Conservation (phyloP, 2,888 invertebrate genomes). For the Graphium colonna region DNA sequence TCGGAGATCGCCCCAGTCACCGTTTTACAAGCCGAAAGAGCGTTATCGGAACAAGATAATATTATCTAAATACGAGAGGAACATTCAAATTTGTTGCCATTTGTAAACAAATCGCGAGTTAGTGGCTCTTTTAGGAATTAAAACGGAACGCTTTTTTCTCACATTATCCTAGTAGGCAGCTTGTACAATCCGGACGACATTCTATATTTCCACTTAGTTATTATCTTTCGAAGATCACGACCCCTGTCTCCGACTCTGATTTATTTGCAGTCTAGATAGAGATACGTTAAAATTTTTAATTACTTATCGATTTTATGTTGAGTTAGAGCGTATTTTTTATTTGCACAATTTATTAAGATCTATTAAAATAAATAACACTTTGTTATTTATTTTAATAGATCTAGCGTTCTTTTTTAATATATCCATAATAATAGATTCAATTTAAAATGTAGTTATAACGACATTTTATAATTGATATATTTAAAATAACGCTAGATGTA, state of each 20-base stretch:
- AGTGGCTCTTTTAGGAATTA: slow-evolving; percentile 16
- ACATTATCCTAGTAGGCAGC: neutral
- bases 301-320: neutral
- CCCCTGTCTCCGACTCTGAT: slow-evolving; percentile 15
- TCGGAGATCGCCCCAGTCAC: slow-evolving; percentile 17
- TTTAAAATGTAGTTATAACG: no score
- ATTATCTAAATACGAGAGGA: slow-evolving; percentile 22
- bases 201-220: slow-evolving; percentile 1
- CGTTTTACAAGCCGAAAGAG: slow-evolving; percentile 15
- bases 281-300: neutral
- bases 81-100: slow-evolving; percentile 23
- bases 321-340: no score
- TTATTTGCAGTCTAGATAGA: slow-evolving; percentile 24
- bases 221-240: neutral
- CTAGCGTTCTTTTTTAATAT: no score
- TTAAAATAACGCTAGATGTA: no score
- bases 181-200: slow-evolving; percentile 3
- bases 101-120: slow-evolving; percentile 21
- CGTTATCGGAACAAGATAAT: slow-evolving; percentile 24
- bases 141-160: slow-evolving; percentile 4
- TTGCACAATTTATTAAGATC: no score
- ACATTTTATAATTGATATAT: no score
- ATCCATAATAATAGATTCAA: neutral
- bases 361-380: no score
- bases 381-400: no score